These are phyloP conservation scores for Epistrophe eligans DNA, from an alignment of 2,888 invertebrate genomes.

Conservation along the genomic window DNA sequence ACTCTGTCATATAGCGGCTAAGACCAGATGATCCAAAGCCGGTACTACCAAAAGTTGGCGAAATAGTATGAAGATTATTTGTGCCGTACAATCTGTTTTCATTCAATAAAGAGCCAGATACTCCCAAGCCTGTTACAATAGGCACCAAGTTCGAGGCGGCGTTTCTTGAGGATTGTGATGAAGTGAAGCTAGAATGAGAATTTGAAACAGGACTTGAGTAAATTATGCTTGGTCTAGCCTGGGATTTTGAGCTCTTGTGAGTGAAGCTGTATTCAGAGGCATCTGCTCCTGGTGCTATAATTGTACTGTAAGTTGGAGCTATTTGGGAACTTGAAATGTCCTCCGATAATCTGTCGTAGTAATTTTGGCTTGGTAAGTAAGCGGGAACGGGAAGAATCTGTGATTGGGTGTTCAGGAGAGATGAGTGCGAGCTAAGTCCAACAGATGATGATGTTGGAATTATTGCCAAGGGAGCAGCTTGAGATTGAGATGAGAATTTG, in stretches of 20 bases:
- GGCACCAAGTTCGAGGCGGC: conserved; percentile 63
- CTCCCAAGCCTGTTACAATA: conserved; percentile 68
- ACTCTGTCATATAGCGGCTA: conserved; percentile 80
- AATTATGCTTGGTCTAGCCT: conserved; percentile 36
- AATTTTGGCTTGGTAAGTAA: conserved; percentile 72
- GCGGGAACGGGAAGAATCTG: conserved; percentile 55
- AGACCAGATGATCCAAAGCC: conserved; percentile 76
- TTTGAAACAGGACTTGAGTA: conserved; percentile 58
- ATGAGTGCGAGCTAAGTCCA: conserved; percentile 54
- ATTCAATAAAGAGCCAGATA: background rate
- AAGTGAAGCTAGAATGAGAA: conserved; percentile 66
- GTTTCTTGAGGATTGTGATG: conserved; percentile 53
- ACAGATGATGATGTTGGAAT: conserved; percentile 31
- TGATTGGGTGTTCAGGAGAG: conserved; percentile 43
- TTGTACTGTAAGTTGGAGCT: conserved; percentile 49
- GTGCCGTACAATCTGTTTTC: too few relatives aligned
- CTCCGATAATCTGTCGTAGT: conserved; percentile 63
- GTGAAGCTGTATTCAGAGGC: conserved; percentile 69
- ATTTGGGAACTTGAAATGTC: conserved; percentile 50
- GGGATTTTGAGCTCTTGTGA: conserved; percentile 42
- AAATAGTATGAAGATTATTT: too few relatives aligned
- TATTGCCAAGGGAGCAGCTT: conserved; percentile 66
- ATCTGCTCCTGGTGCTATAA: conserved; percentile 55
- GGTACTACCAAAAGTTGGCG: too few relatives aligned
- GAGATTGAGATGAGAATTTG: conserved; percentile 66